Evolutionary conservation across 2,888 invertebrate species (phyloP), one percentile per base, ranked within the genome.

Genomic region (Limenitis camilla): DNA sequence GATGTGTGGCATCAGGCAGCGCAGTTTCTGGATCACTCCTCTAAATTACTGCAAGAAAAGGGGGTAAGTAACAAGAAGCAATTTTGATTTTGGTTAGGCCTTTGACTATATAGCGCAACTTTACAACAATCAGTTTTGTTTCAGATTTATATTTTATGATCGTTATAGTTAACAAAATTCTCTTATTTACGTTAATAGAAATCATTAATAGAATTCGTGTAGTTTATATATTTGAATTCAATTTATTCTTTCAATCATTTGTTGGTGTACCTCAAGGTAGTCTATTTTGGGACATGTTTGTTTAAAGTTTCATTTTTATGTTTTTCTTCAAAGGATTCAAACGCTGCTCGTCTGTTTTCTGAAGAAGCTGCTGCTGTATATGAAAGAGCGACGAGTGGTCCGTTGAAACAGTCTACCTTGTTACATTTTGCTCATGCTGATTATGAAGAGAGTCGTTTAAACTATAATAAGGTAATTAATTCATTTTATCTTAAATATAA

Each of bases 1-100:
- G 99, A 99, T 61, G 96, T 99, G 54, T 99, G 99, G 99, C 96
- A 97, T 77, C 99, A 99, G 82, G 98, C 99, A 0, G 98, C 99
- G 0, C 94, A 97, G 73, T 99, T 97, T 84, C 89, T 99, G 42
- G 98, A 99, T 77, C 93, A 96, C 72, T 97, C 97, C 59, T 95
- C 97, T 33, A 96, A 96, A 77, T 91, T 96, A 63, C 89, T 99
- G 53, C 93, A 94, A 44, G 99, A 99, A 78, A 98, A 98, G 81
- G 98, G 98, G 79, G 95, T 94, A 77, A 88, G 91, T 31, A 9
- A 7, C 6, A 8, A 4, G 31, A 42, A 31, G 9, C 28, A 4
- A n/a, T 33, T 9, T 3, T 9, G n/a, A 32, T 36, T 28, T 2
- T 19, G 19, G 19, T 19, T 19, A 19, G 3, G 19, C 19, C 19